phyloP scores from a whole-genome alignment of 2,113 vertebrate species.

The Carettochelys insculpta region DNA sequence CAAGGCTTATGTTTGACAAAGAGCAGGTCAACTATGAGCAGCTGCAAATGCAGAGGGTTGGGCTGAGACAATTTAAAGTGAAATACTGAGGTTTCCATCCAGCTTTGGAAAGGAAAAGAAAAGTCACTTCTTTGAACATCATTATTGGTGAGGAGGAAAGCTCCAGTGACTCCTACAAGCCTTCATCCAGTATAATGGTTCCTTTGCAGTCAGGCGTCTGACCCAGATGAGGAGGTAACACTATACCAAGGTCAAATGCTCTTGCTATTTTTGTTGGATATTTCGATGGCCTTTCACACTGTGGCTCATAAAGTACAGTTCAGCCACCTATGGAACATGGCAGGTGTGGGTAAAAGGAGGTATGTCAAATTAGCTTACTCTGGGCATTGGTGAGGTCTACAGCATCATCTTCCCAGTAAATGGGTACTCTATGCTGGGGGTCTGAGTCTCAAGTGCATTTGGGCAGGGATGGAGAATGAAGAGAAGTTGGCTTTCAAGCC shows the following conservation, averaged over 20 bases:
- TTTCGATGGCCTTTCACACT: background rate
- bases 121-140: background rate
- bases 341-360: background rate
- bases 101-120: conserved; percentile 26
- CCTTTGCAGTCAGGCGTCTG: background rate
- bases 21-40: conserved; percentile 67
- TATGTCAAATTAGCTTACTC: background rate
- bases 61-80: conserved; percentile 53
- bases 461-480: background rate
- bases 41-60: conserved; percentile 70
- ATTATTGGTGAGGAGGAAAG: background rate
- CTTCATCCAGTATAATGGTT: background rate
- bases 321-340: background rate
- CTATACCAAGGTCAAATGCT: background rate
- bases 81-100: background rate
- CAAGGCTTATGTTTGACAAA: conserved; percentile 73
- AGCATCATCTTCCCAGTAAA: fast-evolving
- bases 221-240: background rate
- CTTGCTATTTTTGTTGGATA: background rate
- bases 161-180: background rate
- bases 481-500: background rate
- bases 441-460: background rate
- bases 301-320: background rate
- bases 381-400: background rate
- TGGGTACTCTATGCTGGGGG: fast-evolving